Evolutionary conservation across 2,113 vertebrate species (phyloP).

Genomic region (Platichthys stellatus): DNA sequence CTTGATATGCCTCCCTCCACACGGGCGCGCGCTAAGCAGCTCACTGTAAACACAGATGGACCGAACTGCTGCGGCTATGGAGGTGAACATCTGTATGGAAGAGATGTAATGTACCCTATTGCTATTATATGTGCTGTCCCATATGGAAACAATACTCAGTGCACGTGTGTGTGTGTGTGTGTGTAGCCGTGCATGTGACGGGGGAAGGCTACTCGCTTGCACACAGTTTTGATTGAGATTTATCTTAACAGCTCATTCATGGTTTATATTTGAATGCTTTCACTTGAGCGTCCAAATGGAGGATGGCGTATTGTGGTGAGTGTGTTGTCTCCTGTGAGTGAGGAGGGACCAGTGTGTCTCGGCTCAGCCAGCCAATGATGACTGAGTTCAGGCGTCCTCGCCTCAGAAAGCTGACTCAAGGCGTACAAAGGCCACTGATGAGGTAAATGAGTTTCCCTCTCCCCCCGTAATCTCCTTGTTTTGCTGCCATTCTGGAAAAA

Average conservation of each 20-base stretch:
- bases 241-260: neutral
- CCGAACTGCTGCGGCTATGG: constrained; percentile 61
- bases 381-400: constrained; percentile 54
- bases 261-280: no score
- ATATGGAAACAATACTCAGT: constrained; percentile 67
- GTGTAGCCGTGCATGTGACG: neutral
- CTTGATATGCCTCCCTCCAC: constrained; percentile 64
- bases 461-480: constrained; percentile 64
- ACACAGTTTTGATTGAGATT: neutral
- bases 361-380: constrained; percentile 19
- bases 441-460: constrained; percentile 55
- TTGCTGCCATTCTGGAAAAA: constrained; percentile 48
- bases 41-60: constrained; percentile 78
- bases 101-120: constrained; percentile 56
- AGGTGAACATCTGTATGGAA: constrained; percentile 75
- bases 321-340: neutral
- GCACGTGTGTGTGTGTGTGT: constrained; percentile 8
- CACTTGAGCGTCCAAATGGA: no score
- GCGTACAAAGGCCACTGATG: constrained; percentile 71
- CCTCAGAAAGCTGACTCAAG: constrained; percentile 62
- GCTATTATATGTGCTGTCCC: constrained; percentile 56
- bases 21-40: constrained; percentile 67
- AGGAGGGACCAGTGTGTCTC: constrained; percentile 15
- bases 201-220: neutral
- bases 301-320: no score